phyloP scores from a whole-genome alignment of 2,113 vertebrate species.

The Dolichallabes microphthalmus region DNA sequence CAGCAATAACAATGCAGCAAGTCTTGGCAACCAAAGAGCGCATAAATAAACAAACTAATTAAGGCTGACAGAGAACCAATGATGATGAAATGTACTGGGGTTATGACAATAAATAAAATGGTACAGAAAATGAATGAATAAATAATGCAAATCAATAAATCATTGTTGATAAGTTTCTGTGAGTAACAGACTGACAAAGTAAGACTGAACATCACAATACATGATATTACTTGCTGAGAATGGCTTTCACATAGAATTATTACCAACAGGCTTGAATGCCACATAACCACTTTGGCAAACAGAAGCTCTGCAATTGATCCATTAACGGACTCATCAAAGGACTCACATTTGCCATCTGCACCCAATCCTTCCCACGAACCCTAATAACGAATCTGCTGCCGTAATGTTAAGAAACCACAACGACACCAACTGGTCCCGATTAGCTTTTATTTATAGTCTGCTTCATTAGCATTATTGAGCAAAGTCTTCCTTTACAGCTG shows the following conservation, averaged over 20 bases:
- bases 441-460: neutral
- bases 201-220: constrained; percentile 37
- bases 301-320: constrained; percentile 1
- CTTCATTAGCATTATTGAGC: neutral
- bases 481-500: neutral
- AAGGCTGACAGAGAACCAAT: neutral
- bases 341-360: neutral
- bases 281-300: constrained; percentile 37
- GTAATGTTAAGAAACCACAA: neutral
- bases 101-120: neutral
- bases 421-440: neutral
- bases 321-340: neutral
- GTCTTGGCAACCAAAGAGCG: neutral
- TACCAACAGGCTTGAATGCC: constrained; percentile 37
- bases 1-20: neutral
- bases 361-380: neutral
- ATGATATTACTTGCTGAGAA: constrained; percentile 11
- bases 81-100: neutral
- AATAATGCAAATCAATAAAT: neutral
- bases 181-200: neutral
- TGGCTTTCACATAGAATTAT: neutral
- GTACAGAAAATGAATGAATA: neutral
- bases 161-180: neutral
- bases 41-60: neutral
- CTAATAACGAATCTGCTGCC: neutral